Conservation (phyloP, 2,797 vertebrate genomes). For the Danio albolineatus region DNA sequence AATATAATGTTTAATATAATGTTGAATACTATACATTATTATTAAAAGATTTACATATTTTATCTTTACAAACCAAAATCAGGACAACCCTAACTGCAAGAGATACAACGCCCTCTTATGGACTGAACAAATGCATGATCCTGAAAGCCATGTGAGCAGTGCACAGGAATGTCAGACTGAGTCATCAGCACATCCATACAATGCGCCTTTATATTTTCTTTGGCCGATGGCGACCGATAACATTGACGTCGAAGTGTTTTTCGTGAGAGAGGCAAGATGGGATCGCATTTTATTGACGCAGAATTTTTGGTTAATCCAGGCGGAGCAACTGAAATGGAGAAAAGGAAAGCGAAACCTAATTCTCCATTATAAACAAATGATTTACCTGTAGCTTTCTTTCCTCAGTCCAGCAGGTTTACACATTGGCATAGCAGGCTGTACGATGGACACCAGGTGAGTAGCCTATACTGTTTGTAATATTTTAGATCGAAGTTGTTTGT, state of each 20-base stretch:
- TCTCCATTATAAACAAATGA: not conserved
- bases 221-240: not conserved
- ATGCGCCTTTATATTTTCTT: not conserved
- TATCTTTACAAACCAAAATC: too few species aligned
- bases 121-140: not conserved
- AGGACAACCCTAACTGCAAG: too few species aligned
- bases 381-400: not conserved
- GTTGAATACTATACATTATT: too few species aligned
- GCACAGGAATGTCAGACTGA: not conserved
- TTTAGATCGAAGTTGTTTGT: too few species aligned
- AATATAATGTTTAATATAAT: too few species aligned
- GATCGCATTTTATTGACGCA: too few species aligned
- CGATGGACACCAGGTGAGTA: constrained; percentile 21
- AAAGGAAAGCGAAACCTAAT: constrained; percentile 27
- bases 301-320: not conserved
- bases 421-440: not conserved
- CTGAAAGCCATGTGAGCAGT: not conserved
- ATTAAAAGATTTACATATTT: too few species aligned
- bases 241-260: too few species aligned
- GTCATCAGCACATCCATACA: not conserved
- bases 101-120: not conserved
- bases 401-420: too few species aligned
- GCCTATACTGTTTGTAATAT: not conserved
- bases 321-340: not conserved
- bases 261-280: too few species aligned